Evolutionary conservation across 2,888 invertebrate genomes (phyloP).

Genomic region (Phorcus lineatus): DNA sequence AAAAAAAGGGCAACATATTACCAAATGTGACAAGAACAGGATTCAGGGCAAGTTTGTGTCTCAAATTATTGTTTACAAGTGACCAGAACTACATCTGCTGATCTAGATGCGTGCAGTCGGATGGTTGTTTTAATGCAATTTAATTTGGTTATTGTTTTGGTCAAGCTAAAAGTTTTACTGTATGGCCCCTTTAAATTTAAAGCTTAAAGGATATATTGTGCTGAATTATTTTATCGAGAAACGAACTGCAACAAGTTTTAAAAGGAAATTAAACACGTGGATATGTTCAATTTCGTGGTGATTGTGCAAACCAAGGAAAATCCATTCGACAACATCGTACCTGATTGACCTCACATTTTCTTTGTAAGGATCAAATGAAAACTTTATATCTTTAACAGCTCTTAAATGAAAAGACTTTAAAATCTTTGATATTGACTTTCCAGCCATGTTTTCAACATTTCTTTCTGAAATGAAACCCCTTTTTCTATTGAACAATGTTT

Average conservation of each 20-base stretch:
- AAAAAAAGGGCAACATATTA: slow-evolving; percentile 6
- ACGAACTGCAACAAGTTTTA: background rate
- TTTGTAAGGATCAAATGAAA: slow-evolving; percentile 56
- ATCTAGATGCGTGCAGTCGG: too few relatives aligned
- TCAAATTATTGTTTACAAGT: too few relatives aligned
- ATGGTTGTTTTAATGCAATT: too few relatives aligned
- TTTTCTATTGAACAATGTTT: background rate
- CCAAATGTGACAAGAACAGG: background rate
- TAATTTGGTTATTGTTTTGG: too few relatives aligned
- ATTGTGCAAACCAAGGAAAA: background rate
- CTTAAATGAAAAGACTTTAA: slow-evolving; percentile 37
- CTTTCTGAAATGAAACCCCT: background rate
- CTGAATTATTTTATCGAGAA: too few relatives aligned
- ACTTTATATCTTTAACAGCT: slow-evolving; percentile 48
- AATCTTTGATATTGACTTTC: background rate
- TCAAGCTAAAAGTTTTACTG: too few relatives aligned
- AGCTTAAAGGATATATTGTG: too few relatives aligned
- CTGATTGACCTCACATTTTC: slow-evolving; percentile 49
- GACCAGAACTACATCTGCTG: too few relatives aligned
- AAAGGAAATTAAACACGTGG: background rate
- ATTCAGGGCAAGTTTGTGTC: too few relatives aligned
- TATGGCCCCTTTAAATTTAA: too few relatives aligned
- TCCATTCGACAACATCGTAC: slow-evolving; percentile 31
- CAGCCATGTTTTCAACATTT: slow-evolving; percentile 14
- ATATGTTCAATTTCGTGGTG: too few relatives aligned